Percentiles rank a stretch among this genome's conserved stretches.
Evolutionary conservation across 2,797 vertebrate species (phyloP).

Genomic region (Chaetophractus vellerosus): DNA sequence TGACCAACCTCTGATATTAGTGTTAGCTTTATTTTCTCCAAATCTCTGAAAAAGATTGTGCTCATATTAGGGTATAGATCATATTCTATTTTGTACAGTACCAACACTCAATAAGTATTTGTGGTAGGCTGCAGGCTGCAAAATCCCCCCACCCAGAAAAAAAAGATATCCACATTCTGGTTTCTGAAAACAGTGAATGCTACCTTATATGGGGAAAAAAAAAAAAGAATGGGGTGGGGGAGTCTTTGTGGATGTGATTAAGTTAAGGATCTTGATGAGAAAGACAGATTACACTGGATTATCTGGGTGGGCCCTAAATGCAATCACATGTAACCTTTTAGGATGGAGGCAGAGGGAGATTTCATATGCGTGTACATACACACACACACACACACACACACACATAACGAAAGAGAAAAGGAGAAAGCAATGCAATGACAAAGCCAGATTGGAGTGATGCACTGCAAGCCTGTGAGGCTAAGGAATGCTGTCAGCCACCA

Average conservation of each 20-base stretch:
- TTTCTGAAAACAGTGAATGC: not conserved
- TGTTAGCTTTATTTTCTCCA: conserved; percentile 41
- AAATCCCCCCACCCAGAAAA: not conserved
- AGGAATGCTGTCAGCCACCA: not conserved
- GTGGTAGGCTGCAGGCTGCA: not conserved
- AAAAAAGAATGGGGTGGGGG: not conserved
- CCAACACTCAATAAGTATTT: not conserved
- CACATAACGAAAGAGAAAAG: not conserved
- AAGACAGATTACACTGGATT: not conserved
- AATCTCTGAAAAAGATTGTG: not conserved
- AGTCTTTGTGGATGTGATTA: not conserved
- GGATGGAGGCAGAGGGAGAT: not conserved
- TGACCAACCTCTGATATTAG: not conserved
- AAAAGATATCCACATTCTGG: not conserved
- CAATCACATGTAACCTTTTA: not conserved
- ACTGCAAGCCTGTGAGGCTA: conserved; percentile 3
- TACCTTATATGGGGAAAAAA: not conserved
- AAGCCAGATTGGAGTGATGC: not conserved
- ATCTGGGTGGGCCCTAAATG: not conserved
- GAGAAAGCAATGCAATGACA: too few species aligned
- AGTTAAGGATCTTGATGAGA: not conserved
- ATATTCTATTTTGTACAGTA: not conserved
- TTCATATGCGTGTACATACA: not conserved
- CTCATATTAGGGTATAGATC: not conserved
- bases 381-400: not conserved